Evolutionary conservation across 2,797 vertebrate species (phyloP), one percentile per base, ranked within the genome.

Genomic region (Cuculus canorus): DNA sequence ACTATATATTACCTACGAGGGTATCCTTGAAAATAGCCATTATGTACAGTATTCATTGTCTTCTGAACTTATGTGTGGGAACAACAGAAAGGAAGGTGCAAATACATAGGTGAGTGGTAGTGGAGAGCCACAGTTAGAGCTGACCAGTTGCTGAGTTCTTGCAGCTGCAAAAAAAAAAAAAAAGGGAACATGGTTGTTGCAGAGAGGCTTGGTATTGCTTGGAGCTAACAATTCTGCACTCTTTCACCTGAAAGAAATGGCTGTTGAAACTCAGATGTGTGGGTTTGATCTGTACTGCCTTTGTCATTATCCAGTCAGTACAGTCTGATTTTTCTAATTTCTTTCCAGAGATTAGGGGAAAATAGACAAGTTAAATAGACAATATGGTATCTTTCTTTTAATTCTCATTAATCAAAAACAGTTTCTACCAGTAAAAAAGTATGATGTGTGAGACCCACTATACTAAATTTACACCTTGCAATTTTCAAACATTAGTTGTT

Each of bases 401-500:
- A 79, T 84, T 87, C 64, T 35, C 13, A 82, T 96, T 92, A 95
- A 97, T 97, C 84, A 96, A 95, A 97, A 86, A 63, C 14, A 83
- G 66, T 95, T 80, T 94, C 65, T 91, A 66, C 65, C n/a, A 82
- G 73, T 22, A 22, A 90, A 86, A 95, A 93, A 94, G 56, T 80
- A 28, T 23, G 5, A 90, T 82, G 41, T 94, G 80, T 86, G 82
- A 93, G 71, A 95, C 85, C 93, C 88, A 89, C 93, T 91, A 32
- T 54, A 72, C 88, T 97, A 97, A 97, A 97, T 95, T 96, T 97
- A 96, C 90, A 97, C 94, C 91, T 88, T 96, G 90, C 96, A 96
- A 96, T 98, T 98, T 97, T 95, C 91, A 85, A 86, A 85, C 41
- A 12, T 96, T 86, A 80, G 50, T 85, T 96, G 95, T 81, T 7